phyloP scores from a whole-genome alignment of 2,888 invertebrate genomes.

The Nomada hirtipes region DNA sequence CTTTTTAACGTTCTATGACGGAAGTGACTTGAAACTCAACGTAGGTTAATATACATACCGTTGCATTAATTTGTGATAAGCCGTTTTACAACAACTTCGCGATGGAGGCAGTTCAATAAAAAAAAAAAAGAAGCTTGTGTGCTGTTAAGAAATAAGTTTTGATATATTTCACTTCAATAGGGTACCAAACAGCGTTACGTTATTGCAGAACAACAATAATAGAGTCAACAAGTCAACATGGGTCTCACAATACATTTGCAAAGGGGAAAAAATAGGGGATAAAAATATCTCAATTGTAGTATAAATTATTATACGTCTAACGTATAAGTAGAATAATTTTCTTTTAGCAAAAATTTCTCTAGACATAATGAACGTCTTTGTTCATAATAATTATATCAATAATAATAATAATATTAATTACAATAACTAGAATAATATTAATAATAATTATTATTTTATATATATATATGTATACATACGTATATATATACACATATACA shows the following conservation, averaged over 20 bases:
- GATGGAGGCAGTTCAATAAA: not conserved
- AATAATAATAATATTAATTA: conserved; percentile 21
- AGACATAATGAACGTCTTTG: conserved; percentile 47
- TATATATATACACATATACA: conserved; percentile 50
- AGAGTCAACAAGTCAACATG: conserved; percentile 64
- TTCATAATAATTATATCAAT: conserved; percentile 42
- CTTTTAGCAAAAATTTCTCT: conserved; percentile 58
- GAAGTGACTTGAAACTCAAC: too few species aligned
- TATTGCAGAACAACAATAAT: conserved; percentile 68
- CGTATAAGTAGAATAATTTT: conserved; percentile 49
- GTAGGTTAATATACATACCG: too few species aligned
- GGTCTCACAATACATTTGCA: conserved; percentile 33
- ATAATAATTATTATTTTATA: conserved; percentile 53
- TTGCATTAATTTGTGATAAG: not conserved
- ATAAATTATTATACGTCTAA: conserved; percentile 46
- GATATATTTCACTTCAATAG: conserved; percentile 63
- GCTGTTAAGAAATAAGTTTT: conserved; percentile 65
- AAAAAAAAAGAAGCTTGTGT: conserved; percentile 4
- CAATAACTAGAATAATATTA: conserved; percentile 23
- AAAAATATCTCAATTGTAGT: conserved; percentile 47
- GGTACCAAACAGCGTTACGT: conserved; percentile 60
- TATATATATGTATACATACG: conserved; percentile 48
- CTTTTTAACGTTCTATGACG: too few species aligned
- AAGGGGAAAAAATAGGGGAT: conserved; percentile 29
- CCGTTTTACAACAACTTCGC: not conserved